Percentiles rank a stretch among this genome's conserved stretches.
phyloP scores from a whole-genome alignment of 2,113 vertebrate genomes.

The Gallinago paraguaiae region DNA sequence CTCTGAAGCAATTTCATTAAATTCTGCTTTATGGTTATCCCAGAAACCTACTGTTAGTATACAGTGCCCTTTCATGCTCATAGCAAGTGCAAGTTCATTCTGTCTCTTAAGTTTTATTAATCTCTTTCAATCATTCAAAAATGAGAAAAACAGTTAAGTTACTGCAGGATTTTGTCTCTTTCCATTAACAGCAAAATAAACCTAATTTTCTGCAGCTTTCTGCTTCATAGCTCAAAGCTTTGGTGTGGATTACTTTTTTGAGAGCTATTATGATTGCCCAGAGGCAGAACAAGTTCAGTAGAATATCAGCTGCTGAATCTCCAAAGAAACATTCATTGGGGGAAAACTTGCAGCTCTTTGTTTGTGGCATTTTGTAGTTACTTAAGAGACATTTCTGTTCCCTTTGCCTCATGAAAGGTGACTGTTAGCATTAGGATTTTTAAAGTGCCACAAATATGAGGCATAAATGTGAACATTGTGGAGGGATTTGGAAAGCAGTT shows the following conservation, averaged over 20 bases:
- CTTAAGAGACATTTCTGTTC: background rate
- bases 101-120: conserved; percentile 29
- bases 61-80: background rate
- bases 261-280: conserved; percentile 34
- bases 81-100: background rate
- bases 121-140: conserved; percentile 22
- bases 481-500: background rate
- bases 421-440: background rate
- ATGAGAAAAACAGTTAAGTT: background rate
- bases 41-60: background rate
- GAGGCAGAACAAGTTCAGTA: conserved; percentile 29
- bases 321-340: background rate
- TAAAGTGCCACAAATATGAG: background rate
- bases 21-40: conserved; percentile 20
- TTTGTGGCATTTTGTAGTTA: background rate
- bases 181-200: conserved; percentile 46
- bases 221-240: conserved; percentile 34
- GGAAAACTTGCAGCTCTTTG: background rate
- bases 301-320: conserved; percentile 18
- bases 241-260: conserved; percentile 33
- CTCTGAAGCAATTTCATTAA: conserved; percentile 56
- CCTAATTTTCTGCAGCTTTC: conserved; percentile 47
- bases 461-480: background rate
- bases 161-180: conserved; percentile 1
- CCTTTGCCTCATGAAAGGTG: background rate